Conservation (phyloP, 2,113 vertebrate genomes). For the Hydrolagus affinis region DNA sequence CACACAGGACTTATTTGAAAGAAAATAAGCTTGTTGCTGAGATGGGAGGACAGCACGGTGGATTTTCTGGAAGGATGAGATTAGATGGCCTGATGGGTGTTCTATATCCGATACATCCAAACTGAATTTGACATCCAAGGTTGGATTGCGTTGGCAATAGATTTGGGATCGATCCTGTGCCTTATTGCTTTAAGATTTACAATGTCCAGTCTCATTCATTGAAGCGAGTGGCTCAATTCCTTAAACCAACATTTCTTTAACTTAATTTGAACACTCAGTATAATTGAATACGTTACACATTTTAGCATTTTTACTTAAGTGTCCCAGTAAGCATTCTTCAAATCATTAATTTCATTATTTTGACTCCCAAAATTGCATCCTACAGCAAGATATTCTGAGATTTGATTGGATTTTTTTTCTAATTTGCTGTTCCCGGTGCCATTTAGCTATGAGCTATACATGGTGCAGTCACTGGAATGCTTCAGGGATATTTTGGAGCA, state of each 20-base stretch:
- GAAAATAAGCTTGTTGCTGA: too few relatives aligned
- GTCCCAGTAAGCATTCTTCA: not conserved
- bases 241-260: too few relatives aligned
- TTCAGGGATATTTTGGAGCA: conserved; percentile 4
- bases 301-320: not conserved
- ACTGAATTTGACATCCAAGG: too few relatives aligned
- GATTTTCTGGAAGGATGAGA: too few relatives aligned
- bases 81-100: too few relatives aligned
- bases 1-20: not conserved
- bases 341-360: not conserved
- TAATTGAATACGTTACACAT: too few relatives aligned
- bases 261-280: too few relatives aligned
- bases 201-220: not conserved
- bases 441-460: not conserved
- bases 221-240: not conserved
- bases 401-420: not conserved
- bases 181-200: not conserved
- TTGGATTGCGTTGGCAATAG: too few relatives aligned
- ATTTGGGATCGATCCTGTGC: not conserved
- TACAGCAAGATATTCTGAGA: not conserved
- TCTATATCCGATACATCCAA: too few relatives aligned
- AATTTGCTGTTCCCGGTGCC: not conserved
- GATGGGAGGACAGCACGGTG: too few relatives aligned
- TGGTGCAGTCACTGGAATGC: not conserved
- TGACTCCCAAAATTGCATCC: not conserved